Conservation (phyloP, 2,888 invertebrate genomes). For the Phrixothrix hirtus region DNA sequence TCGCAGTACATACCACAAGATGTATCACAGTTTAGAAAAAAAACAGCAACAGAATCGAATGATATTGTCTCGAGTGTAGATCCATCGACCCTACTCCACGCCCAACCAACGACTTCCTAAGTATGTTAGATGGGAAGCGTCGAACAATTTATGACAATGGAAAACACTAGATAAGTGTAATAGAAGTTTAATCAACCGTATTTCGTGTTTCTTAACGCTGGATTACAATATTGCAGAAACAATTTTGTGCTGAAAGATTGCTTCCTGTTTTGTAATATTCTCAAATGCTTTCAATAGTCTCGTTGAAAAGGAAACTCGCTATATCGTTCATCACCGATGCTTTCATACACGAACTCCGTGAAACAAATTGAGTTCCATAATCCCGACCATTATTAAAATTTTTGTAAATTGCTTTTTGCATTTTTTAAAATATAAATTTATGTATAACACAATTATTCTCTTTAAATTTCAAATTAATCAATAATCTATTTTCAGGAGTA, state of each 20-base stretch:
- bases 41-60: constrained; percentile 39
- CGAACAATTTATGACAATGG: constrained; percentile 42
- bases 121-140: constrained; percentile 40
- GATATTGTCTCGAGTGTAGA: constrained; percentile 37
- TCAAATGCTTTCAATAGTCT: constrained; percentile 28
- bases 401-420: neutral
- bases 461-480: too few relatives aligned
- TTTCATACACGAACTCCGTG: constrained; percentile 14
- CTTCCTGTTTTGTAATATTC: constrained; percentile 36
- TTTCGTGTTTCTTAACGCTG: constrained; percentile 35
- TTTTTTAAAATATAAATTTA: neutral
- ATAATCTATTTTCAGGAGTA: too few relatives aligned
- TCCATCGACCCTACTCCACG: constrained; percentile 31
- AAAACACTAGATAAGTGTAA: constrained; percentile 40
- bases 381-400: constrained; percentile 6
- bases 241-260: constrained; percentile 31
- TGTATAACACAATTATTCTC: neutral
- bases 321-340: constrained; percentile 22
- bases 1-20: constrained; percentile 37
- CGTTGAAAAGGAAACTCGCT: constrained; percentile 17
- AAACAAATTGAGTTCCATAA: constrained; percentile 15
- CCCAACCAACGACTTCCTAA: constrained; percentile 38
- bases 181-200: constrained; percentile 45
- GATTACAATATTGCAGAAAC: constrained; percentile 32
- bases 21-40: constrained; percentile 39